Evolutionary conservation across 2,797 vertebrate genomes (phyloP).

Genomic region (Rhadinocentrus ornatus): DNA sequence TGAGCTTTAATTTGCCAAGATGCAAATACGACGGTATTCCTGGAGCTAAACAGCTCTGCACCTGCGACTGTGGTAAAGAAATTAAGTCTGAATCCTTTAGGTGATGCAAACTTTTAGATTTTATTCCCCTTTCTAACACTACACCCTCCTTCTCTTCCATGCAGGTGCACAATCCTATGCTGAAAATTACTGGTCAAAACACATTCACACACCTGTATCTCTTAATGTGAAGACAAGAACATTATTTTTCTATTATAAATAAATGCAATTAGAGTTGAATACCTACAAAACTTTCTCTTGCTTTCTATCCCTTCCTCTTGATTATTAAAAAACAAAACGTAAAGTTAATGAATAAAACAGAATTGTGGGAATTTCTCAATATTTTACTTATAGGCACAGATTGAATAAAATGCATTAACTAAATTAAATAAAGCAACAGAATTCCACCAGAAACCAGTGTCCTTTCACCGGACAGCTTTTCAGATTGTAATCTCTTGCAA

Average conservation of each 20-base stretch:
- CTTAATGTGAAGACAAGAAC: background rate
- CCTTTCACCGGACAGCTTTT: too few relatives aligned
- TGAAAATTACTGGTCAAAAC: background rate
- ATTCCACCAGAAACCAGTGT: too few relatives aligned
- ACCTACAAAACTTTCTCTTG: background rate
- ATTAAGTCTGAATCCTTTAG: background rate
- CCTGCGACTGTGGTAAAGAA: background rate
- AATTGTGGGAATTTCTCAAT: too few relatives aligned
- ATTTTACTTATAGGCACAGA: too few relatives aligned
- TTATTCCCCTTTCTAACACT: background rate
- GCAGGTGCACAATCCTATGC: background rate
- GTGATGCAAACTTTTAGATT: background rate
- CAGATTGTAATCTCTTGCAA: too few relatives aligned
- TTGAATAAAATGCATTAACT: too few relatives aligned
- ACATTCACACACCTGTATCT: background rate
- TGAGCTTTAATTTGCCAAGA: background rate
- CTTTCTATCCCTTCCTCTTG: too few relatives aligned
- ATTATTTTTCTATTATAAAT: background rate
- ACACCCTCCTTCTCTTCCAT: background rate
- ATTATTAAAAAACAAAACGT: too few relatives aligned
- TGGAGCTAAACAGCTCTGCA: background rate
- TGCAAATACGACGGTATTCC: background rate
- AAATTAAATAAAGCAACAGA: too few relatives aligned
- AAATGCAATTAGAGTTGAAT: background rate
- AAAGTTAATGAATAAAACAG: too few relatives aligned